These are phyloP conservation scores for Euzophera pinguis DNA, from an alignment of 2,888 invertebrate species.

Conservation along the genomic window DNA sequence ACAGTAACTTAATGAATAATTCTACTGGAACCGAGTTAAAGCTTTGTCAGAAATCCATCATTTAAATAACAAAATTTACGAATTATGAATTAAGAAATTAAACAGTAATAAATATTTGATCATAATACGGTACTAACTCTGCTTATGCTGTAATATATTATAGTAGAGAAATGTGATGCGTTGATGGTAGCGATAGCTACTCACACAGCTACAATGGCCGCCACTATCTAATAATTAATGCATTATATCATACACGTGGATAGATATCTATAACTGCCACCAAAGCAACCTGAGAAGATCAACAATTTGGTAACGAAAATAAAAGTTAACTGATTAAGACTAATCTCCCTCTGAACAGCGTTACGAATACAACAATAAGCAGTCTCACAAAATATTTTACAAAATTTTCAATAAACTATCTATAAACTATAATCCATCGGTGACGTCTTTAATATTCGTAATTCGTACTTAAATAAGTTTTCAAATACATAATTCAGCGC, in stretches of 20 bases:
- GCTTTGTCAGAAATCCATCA: constrained; percentile 78
- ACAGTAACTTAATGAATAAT: constrained; percentile 78
- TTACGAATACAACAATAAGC: constrained; percentile 79
- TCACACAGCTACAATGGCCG: constrained; percentile 26
- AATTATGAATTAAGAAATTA: constrained; percentile 72
- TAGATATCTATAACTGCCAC: constrained; percentile 62
- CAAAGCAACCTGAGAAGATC: constrained; percentile 69
- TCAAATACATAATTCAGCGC: constrained; percentile 73
- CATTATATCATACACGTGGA: constrained; percentile 41
- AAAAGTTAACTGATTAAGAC: constrained; percentile 70
- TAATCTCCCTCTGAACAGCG: constrained; percentile 68
- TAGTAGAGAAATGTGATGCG: constrained; percentile 48
- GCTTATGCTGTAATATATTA: constrained; percentile 45
- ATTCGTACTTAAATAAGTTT: constrained; percentile 66
- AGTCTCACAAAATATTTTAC: constrained; percentile 80
- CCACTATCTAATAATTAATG: constrained; percentile 27
- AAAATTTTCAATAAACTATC: constrained; percentile 75
- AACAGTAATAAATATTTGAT: constrained; percentile 80
- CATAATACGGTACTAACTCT: constrained; percentile 63
- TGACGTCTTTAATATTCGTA: constrained; percentile 69
- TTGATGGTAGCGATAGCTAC: constrained; percentile 50
- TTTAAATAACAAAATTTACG: constrained; percentile 77
- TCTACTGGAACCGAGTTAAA: constrained; percentile 80
- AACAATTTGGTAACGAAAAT: constrained; percentile 80
- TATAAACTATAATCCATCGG: constrained; percentile 73